Base-by-base conservation (phyloP, 2,797 vertebrate genomes). In the Myotis pilosus region DNA sequence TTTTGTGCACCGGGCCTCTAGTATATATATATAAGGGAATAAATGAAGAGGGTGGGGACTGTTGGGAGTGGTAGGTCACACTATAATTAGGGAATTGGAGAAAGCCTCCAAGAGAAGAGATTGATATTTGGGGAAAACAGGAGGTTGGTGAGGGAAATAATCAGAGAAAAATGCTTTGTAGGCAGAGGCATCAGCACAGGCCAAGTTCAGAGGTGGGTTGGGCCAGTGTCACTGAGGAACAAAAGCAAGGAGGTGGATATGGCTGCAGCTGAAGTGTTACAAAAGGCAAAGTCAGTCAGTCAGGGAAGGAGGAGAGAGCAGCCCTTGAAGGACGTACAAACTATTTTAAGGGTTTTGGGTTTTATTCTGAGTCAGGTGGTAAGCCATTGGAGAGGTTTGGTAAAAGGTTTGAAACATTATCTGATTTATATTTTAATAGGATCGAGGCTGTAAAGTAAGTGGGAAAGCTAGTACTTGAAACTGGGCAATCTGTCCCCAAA, bases 361-460 rank as follows among this genome's bases (percentile, higher is more conserved):
- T 69, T 94, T 44, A 41, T 16, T 15, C n/a, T 51, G 23, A 71
- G 11, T n/a, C 12, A 81, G 62, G 44, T 5, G n/a, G 22, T 57
- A 30, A 85, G 16, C 28, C 11, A 4, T 9, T 20, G 36, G 22
- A 92, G 22, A 28, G 19, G 72, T 93, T 81, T 87, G 16, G 5
- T 83, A 78, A 82, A 53, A 15, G 25, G 25, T 62, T 62, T 62
- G 60, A 62, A 62, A 25, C 3, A 30, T 49, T 23, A 90, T 57
- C 25, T 78, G 16, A 64, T 2, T 86, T 87, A 19, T 0, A 0
- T 72, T 72, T 92, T 79, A 90, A 68, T 22, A 75, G 51, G 11
- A 85, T 88, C 55, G 55, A 91, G 30, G 28, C 19, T 87, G 36
- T 25, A 47, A 87, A 92, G 57, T 60, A 55, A 69, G 7, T 68